Evolutionary conservation across 2,888 invertebrate species (phyloP), one percentile per base, ranked within the genome.

Genomic region (Eupeodes luniger): DNA sequence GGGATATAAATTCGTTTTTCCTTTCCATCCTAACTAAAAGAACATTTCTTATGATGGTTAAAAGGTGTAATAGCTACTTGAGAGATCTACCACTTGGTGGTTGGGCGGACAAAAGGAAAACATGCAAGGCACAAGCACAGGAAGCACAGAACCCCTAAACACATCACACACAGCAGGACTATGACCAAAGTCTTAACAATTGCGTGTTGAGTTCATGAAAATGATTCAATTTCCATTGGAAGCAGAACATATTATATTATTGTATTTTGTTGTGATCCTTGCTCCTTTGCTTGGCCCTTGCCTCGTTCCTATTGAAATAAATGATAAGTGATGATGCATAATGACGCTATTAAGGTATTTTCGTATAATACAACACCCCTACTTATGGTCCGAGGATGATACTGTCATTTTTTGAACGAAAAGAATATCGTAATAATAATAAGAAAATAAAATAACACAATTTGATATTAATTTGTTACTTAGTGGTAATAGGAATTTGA

Each of bases 61-160:
- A 88, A 88, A 88, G 88, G 85, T 85, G 85, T 88, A 88, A 88
- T 88, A 85, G 88, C 88, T 88, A 84, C 88, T 88, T 88, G 85
- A 88, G 88, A 78, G 85, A 88, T 88, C 66, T 75, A 81, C 64
- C 87, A 88, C 77, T 84, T 81, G 81, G 85, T 81, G 36, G 36
- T 5, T 9, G 40, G 40, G 40, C 66, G 81, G 19, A 12, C 76
- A 64, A 44, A 36, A 9, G 40, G 9, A 69, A 11, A 53, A 75
- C 85, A 85, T 85, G 85, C 85, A 81, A 85, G 47, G 76, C 61
- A 62, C 12, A 40, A 40, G 9, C 40, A 40, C 27, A 27, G 27
- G 27, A 27, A 27, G 27, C 27, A 27, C 27, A 27, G 27, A 27
- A 27, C 27, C 27, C 40, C 40, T 9, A 40, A 9, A 40, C 40